Conservation (phyloP, 2,888 invertebrate species). For the Orchesella flavescens region DNA sequence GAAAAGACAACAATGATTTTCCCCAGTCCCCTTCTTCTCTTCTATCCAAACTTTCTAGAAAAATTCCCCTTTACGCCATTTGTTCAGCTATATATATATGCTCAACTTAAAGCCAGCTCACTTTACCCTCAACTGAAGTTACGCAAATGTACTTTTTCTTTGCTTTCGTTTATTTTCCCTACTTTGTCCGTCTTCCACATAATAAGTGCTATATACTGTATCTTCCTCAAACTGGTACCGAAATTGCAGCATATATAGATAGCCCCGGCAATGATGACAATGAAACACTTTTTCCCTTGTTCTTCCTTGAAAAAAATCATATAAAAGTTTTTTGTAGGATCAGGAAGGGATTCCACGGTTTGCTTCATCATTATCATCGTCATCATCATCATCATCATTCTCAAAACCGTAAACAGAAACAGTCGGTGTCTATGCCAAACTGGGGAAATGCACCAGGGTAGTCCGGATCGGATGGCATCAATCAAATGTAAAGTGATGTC, state of each 20-base stretch:
- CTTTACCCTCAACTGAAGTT: background rate
- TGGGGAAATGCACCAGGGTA: constrained; percentile 23
- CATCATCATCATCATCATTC: constrained; percentile 19
- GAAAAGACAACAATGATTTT: constrained; percentile 4
- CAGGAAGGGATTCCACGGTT: constrained; percentile 40
- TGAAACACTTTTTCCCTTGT: constrained; percentile 51
- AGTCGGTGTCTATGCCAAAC: background rate
- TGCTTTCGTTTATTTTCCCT: constrained; percentile 7
- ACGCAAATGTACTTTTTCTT: constrained; percentile 6
- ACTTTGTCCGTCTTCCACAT: background rate
- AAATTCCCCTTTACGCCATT: constrained; percentile 4
- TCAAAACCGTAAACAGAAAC: constrained; percentile 25
- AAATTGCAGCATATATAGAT: background rate
- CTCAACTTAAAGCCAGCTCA: too few species aligned
- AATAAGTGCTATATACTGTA: background rate
- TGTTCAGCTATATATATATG: too few species aligned
- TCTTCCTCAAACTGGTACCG: constrained; percentile 46
- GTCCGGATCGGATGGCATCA: constrained; percentile 48
- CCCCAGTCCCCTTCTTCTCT: background rate
- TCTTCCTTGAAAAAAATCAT: background rate
- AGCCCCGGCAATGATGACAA: constrained; percentile 27
- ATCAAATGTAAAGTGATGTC: constrained; percentile 46
- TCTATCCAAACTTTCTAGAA: constrained; percentile 5
- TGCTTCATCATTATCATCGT: constrained; percentile 37
- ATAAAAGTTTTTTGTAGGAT: constrained; percentile 31